phyloP scores from a whole-genome alignment of 2,888 invertebrate genomes.

The Nephrotoma guestfalica region DNA sequence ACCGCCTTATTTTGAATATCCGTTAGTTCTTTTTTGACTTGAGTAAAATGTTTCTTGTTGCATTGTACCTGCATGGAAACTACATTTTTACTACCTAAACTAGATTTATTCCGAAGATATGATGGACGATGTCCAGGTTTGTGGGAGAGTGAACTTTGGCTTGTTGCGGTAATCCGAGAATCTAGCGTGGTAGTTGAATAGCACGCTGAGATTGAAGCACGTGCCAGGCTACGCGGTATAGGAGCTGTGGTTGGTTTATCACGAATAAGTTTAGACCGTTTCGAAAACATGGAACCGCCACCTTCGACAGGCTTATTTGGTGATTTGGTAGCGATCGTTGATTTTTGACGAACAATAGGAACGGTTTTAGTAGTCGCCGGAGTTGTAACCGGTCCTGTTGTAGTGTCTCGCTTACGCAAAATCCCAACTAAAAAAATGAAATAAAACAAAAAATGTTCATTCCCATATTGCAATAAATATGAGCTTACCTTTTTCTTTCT shows the following conservation, averaged over 20 bases:
- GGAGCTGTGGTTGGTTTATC: background rate
- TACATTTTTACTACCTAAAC: background rate
- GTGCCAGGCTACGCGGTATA: background rate
- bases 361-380: background rate
- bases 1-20: background rate
- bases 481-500: background rate
- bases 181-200: background rate
- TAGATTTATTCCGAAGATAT: background rate
- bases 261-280: background rate
- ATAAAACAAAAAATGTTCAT: background rate
- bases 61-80: background rate
- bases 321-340: background rate
- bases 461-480: background rate
- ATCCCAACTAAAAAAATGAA: background rate
- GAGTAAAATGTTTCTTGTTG: background rate
- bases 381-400: background rate
- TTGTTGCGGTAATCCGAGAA: background rate
- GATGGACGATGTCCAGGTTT: constrained; percentile 7
- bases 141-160: background rate
- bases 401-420: background rate
- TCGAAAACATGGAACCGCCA: background rate
- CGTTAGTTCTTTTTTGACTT: background rate
- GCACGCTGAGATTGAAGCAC: background rate
- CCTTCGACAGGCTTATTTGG: background rate
- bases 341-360: background rate